Evolutionary conservation across 2,888 invertebrate genomes (phyloP).

Genomic region (Tolmerus cingulatus): DNA sequence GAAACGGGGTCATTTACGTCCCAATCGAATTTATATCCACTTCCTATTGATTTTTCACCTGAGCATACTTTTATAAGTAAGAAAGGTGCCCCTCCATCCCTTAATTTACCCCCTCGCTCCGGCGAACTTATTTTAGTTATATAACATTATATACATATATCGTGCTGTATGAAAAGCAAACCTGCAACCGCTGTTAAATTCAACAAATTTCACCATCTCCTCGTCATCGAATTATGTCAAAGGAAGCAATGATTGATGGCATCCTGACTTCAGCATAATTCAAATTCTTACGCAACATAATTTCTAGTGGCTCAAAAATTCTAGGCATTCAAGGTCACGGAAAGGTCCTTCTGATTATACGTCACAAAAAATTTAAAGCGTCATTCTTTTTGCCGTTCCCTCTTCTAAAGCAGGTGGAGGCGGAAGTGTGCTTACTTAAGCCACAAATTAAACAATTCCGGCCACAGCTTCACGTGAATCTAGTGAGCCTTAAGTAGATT

Average conservation of each 20-base stretch:
- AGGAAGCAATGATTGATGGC: neutral
- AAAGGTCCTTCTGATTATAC: neutral
- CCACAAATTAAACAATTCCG: neutral
- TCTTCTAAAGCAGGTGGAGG: neutral
- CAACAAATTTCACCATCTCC: neutral
- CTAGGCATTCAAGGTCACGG: neutral
- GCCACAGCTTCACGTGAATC: neutral
- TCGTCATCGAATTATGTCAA: neutral
- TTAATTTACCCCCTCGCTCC: neutral
- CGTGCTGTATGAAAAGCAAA: neutral
- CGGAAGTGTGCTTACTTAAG: neutral
- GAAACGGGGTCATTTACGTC: neutral
- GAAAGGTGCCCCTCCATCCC: neutral
- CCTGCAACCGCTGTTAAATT: neutral
- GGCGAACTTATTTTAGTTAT: neutral
- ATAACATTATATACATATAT: neutral
- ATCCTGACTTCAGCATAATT: neutral
- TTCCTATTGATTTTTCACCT: neutral
- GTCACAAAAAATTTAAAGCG: neutral
- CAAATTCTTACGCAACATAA: neutral
- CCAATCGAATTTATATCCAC: neutral
- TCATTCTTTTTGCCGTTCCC: neutral
- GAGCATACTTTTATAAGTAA: neutral
- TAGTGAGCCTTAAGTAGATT: neutral
- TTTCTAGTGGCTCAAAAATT: neutral